Evolutionary conservation across 35 echinoderm and acorn worm genomes (phyloP), one percentile per base, ranked within the genome.

Genomic region (Apostichopus parvimensis): DNA sequence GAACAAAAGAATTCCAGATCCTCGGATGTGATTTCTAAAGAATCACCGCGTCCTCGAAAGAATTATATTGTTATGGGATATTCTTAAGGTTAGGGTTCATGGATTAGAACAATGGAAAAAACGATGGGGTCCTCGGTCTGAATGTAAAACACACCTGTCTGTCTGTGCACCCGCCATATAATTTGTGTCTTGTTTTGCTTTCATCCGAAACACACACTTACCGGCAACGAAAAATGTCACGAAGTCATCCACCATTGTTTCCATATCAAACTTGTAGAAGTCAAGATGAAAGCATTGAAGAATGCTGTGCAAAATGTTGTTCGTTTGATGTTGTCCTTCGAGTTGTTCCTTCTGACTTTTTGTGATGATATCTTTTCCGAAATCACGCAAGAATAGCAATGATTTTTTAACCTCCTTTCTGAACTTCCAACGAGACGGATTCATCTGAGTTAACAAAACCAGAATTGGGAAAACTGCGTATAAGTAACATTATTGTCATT

Each of bases 191-290:
- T 45, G 2, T 45, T 45, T 45, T 45, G 34, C 34, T 45, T 45
- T 45, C 34, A 45, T 45, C 34, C 34, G 34, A 45, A 45, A 45
- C 34, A 45, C 2, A 45, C 58, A 10, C 86, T 88, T 13, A 88
- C 86, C 86, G 6, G 86, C 86, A 57, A 88, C 62, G 61, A 88
- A 88, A 72, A 88, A 88, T 72, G 86, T 88, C 20, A 88, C 13
- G 54, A 88, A 88, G 15, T 88, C 86, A 57, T 88, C 86, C 9
- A 88, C 62, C 86, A 88, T 72, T 9, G 60, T 88, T 53, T 88
- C 86, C 57, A 62, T 66, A 21, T 88, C 86, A 73, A 88, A 88
- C 12, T 61, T 45, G 34, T 45, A 45, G 34, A 45, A 45, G 64
- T 73, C 72, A 7, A 54, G 24, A 6, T 88, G 17, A 57, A 88